Evolutionary conservation across 2,888 invertebrate species (phyloP), one percentile per base, ranked within the genome.

Genomic region (Leptodirus hochenwartii): DNA sequence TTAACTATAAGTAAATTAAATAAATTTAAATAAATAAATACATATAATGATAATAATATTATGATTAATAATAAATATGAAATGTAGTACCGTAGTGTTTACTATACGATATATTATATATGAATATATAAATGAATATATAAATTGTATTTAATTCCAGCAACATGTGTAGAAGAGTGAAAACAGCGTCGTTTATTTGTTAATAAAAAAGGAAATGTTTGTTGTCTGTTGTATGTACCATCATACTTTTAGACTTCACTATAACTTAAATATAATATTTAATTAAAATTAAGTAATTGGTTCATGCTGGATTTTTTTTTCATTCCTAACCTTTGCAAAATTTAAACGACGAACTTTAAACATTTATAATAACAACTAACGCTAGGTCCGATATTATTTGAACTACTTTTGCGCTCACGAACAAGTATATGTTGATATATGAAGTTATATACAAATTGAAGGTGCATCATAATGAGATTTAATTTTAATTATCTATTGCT

Each of bases 191-290:
- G 45, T 51, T 51, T 46, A 49, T 50, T 52, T 53, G 48, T 35
- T 34, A 32, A 20, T 20, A 20, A 20, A 20, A 20, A 20, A n/a
- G 47, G 45, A 43, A 47, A 48, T 47, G 51, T 52, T 51, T 47
- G 48, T 51, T 51, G 51, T 50, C 50, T 50, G 47, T 51, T 50
- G 50, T 49, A 51, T 50, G 47, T 52, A 50, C 43, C 45, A 47
- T 49, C 46, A 48, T 50, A 47, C 45, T 33, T n/a, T n/a, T 49
- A 48, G 49, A 47, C 48, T 48, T 49, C 45, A 49, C 43, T 45
- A 43, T 48, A 49, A 46, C 46, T 49, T 47, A 46, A 50, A 50
- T 46, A 45, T 50, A 50, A 49, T 50, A 47, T 48, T 50, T 54
- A 54, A 51, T 47, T 51, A 53, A 50, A 53, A 51, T 50, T 50